Percentiles rank a stretch among this genome's conserved stretches.
Conservation (phyloP, 1,140 invertebrate species). For the Pygmarrhopalites habei region DNA sequence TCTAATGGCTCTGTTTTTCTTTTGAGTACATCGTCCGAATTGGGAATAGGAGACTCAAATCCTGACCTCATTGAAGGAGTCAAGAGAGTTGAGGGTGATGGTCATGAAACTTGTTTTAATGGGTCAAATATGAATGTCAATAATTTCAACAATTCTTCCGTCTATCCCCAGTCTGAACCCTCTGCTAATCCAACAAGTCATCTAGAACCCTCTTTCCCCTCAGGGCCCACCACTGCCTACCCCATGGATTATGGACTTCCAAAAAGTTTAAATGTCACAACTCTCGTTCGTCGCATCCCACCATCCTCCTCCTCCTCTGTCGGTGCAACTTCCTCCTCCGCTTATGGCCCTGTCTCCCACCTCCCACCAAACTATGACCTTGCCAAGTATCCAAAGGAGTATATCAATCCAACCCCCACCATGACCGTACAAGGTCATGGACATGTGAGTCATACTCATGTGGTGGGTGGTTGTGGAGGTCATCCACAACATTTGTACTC, state of each 20-base stretch:
- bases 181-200: constrained; percentile 5
- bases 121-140: not conserved
- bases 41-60: constrained; percentile 36
- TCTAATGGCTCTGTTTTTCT: constrained; percentile 39
- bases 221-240: constrained; percentile 52
- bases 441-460: too few relatives aligned
- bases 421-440: not conserved
- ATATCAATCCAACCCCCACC: constrained; percentile 30
- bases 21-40: constrained; percentile 34
- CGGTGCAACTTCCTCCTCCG: not conserved
- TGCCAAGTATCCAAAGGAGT: constrained; percentile 38
- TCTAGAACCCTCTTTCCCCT: constrained; percentile 20
- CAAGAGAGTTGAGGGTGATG: constrained; percentile 34
- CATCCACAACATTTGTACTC: constrained; percentile 1
- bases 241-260: constrained; percentile 68
- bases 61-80: constrained; percentile 39
- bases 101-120: constrained; percentile 22
- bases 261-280: constrained; percentile 51
- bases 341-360: not conserved
- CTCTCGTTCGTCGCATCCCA: constrained; percentile 41
- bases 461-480: too few relatives aligned
- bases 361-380: constrained; percentile 37
- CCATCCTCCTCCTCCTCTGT: constrained; percentile 43
- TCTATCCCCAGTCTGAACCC: not conserved
- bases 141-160: constrained; percentile 21